These are phyloP conservation scores for Proisotoma minuta DNA, from an alignment of 2,888 invertebrate species.

Conservation along the genomic window DNA sequence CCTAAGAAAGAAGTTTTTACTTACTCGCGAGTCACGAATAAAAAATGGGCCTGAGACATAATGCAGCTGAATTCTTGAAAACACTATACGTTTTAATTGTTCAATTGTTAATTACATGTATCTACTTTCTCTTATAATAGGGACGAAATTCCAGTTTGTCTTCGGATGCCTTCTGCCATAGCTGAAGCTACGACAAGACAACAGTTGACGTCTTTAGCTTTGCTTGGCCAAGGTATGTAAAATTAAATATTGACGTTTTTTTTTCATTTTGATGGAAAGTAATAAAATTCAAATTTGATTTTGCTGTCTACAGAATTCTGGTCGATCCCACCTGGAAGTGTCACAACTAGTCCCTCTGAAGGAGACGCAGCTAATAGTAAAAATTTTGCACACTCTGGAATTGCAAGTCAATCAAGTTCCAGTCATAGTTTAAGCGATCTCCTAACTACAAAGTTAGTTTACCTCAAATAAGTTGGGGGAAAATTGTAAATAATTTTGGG, in stretches of 20 bases:
- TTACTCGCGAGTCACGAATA: too few relatives aligned
- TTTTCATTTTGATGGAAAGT: background rate
- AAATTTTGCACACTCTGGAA: constrained; percentile 42
- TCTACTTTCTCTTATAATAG: constrained; percentile 51
- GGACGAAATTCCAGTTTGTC: constrained; percentile 87
- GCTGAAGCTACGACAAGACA: constrained; percentile 83
- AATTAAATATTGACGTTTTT: background rate
- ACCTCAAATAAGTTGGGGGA: constrained; percentile 40
- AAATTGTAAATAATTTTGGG: too few relatives aligned
- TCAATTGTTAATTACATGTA: background rate
- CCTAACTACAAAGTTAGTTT: too few relatives aligned
- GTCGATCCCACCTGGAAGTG: constrained; percentile 44
- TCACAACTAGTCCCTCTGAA: constrained; percentile 43
- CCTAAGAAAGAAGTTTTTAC: too few relatives aligned
- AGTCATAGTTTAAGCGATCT: constrained; percentile 45
- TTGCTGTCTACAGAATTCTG: constrained; percentile 42
- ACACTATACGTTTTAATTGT: background rate
- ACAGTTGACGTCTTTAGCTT: constrained; percentile 80
- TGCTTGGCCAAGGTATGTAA: constrained; percentile 67
- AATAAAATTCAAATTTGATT: background rate
- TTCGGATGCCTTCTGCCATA: constrained; percentile 77
- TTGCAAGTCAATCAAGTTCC: constrained; percentile 47
- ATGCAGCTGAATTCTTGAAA: too few relatives aligned
- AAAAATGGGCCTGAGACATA: too few relatives aligned
- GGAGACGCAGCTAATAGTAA: constrained; percentile 37